Percentiles rank a stretch among this genome's conserved stretches.
phyloP scores from a whole-genome alignment of 2,888 invertebrate species.

The Agrotis clavis region DNA sequence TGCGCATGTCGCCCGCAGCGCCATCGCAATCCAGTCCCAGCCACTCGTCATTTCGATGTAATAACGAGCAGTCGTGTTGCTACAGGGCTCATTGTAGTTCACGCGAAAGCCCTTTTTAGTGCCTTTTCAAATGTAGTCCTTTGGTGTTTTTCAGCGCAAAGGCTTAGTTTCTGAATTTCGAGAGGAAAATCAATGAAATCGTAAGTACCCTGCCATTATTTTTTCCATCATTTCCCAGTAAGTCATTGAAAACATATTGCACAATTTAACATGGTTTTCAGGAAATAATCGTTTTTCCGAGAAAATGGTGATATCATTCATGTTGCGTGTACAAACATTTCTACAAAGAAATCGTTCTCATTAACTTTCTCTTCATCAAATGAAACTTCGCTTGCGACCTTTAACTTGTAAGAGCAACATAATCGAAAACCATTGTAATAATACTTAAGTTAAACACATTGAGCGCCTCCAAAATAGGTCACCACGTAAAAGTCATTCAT shows the following conservation, averaged over 20 bases:
- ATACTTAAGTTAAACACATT: conserved; percentile 6
- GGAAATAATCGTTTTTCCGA: conserved; percentile 50
- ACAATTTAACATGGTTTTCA: conserved; percentile 70
- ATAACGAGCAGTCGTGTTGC: conserved; percentile 86
- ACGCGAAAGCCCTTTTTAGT: conserved; percentile 88
- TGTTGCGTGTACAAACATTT: conserved; percentile 7
- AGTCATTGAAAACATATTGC: conserved; percentile 74
- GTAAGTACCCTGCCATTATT: conserved; percentile 77
- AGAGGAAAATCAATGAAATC: conserved; percentile 89
- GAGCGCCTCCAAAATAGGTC: not conserved
- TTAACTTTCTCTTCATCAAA: conserved; percentile 67
- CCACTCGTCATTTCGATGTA: conserved; percentile 87
- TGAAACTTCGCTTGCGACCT: conserved; percentile 42
- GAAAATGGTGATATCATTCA: conserved; percentile 24
- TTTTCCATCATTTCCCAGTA: conserved; percentile 47
- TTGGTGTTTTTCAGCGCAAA: conserved; percentile 82
- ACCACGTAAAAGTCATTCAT: conserved; percentile 27
- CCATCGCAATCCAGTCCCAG: conserved; percentile 46
- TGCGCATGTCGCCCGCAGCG: conserved; percentile 57
- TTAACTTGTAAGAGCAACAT: conserved; percentile 28
- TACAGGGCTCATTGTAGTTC: conserved; percentile 90
- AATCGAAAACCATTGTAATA: conserved; percentile 20
- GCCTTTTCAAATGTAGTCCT: conserved; percentile 91
- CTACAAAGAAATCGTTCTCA: conserved; percentile 16
- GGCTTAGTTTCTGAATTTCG: conserved; percentile 80